Base-by-base conservation (phyloP, 2,888 invertebrate species). In the Campoletis raptor region DNA sequence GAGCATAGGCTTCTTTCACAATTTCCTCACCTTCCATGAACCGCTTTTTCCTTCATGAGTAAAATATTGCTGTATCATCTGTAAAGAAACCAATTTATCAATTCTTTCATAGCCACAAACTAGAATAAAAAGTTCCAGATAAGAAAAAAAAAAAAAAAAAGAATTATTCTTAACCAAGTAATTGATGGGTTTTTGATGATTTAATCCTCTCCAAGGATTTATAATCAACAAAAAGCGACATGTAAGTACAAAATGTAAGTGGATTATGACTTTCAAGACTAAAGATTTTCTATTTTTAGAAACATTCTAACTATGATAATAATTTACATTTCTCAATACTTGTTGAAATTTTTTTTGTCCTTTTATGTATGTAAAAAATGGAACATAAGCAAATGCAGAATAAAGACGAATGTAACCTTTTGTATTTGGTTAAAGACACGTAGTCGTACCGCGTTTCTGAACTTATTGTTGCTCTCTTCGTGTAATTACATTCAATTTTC, bases 401-500 rank as follows among this genome's bases (percentile, higher is more conserved):
- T 30, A 48, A 15, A 45, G 45, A 70, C 8, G 48, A 30, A 45
- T 9, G 45, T 48, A 70, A 61, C 21, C n/a, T 21, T 9, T 37
- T 18, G 21, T 66, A 7, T 81, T n/a, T 77, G 66, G 76, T 85
- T 72, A 81, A 70, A 45, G 30, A 42, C 15, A 21, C 69, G 52
- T 30, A 80, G 67, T 6, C 61, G 15, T 81, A 83, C 81, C 79
- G 83, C 88, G 73, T 85, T 81, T 83, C 85, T 80, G 80, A 83
- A 87, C 78, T 79, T 74, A 85, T 85, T 87, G 86, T 89, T 87
- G 78, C 84, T 86, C 82, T 87, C 86, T 88, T 87, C 85, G 82
- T 78, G 85, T 87, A 88, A 89, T 89, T 88, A 86, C 83, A 88
- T 85, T 69, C 70, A 85, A 88, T 82, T 88, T 89, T 64, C 79